These are phyloP conservation scores for Whitmania pigra DNA, from an alignment of 1,140 invertebrate species.

Conservation along the genomic window DNA sequence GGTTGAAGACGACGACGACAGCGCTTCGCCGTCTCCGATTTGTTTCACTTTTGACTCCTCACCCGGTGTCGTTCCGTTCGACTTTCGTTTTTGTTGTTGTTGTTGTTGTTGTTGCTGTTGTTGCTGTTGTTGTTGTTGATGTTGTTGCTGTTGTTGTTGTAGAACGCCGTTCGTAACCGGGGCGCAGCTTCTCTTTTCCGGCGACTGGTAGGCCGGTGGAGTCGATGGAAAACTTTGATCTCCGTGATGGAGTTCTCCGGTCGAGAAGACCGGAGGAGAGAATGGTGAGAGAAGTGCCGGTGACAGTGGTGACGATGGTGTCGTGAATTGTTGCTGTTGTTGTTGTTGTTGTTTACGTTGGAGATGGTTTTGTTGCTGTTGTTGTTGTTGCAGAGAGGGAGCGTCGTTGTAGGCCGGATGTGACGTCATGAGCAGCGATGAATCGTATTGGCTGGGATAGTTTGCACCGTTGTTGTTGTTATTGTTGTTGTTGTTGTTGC, in stretches of 20 bases:
- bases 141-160: not conserved
- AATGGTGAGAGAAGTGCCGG: not conserved
- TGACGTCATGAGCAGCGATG: not conserved
- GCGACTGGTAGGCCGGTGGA: not conserved
- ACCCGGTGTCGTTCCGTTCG: not conserved
- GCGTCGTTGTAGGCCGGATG: not conserved
- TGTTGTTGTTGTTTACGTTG: not conserved
- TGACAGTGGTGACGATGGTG: not conserved
- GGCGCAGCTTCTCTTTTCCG: not conserved
- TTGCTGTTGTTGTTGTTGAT: not conserved
- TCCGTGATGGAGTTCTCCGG: not conserved
- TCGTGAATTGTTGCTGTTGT: slow-evolving; percentile 6
- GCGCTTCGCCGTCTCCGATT: not conserved
- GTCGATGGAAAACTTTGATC: not conserved
- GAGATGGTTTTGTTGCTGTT: not conserved
- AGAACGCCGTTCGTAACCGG: not conserved
- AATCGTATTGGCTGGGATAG: not conserved
- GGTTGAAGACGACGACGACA: not conserved
- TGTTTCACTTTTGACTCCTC: not conserved
- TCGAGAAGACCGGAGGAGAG: not conserved
- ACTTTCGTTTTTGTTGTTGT: slow-evolving; percentile 6
- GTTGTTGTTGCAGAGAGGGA: slow-evolving; percentile 3
- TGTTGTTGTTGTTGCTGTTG: not conserved
- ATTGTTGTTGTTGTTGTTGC: slow-evolving; percentile 25
- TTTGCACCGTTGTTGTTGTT: slow-evolving; percentile 25